Evolutionary conservation across 2,888 invertebrate species (phyloP).

Genomic region (Erannis defoliaria): DNA sequence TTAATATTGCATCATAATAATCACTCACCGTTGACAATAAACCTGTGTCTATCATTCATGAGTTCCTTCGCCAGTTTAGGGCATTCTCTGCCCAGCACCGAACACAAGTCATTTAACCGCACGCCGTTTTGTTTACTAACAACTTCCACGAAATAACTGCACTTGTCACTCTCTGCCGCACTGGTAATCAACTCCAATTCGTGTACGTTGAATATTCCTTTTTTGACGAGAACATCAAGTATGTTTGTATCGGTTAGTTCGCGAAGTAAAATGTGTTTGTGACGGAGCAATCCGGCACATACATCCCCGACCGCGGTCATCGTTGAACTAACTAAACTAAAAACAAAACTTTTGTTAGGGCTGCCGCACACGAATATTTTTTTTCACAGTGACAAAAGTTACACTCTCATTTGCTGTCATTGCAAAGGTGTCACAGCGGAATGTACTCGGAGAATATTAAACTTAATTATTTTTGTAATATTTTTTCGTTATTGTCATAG

Average conservation of each 20-base stretch:
- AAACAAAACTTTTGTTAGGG: conserved; percentile 1
- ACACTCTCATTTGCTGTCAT: too few relatives aligned
- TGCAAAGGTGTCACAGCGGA: too few relatives aligned
- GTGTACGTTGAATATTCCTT: conserved; percentile 87
- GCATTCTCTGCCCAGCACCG: conserved; percentile 88
- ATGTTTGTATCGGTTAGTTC: conserved; percentile 88
- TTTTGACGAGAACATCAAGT: conserved; percentile 88
- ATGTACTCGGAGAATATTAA: too few relatives aligned
- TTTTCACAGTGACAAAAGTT: too few relatives aligned
- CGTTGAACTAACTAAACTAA: conserved; percentile 66
- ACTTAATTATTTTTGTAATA: too few relatives aligned
- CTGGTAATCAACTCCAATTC: conserved; percentile 86
- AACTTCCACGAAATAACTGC: conserved; percentile 87
- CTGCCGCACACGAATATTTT: background rate
- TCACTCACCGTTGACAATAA: conserved; percentile 77
- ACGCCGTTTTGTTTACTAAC: conserved; percentile 88
- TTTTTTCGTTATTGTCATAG: too few relatives aligned
- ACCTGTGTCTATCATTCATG: conserved; percentile 86
- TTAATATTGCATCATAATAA: background rate
- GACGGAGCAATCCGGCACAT: conserved; percentile 87
- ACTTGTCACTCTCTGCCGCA: conserved; percentile 83
- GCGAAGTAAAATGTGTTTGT: conserved; percentile 87
- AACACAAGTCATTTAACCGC: conserved; percentile 87
- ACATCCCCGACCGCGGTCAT: conserved; percentile 86
- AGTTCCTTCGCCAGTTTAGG: conserved; percentile 88